Percentiles rank a stretch among this genome's conserved stretches.
Evolutionary conservation across 2,797 vertebrate genomes (phyloP).

Genomic region (Sebastes glaucus): DNA sequence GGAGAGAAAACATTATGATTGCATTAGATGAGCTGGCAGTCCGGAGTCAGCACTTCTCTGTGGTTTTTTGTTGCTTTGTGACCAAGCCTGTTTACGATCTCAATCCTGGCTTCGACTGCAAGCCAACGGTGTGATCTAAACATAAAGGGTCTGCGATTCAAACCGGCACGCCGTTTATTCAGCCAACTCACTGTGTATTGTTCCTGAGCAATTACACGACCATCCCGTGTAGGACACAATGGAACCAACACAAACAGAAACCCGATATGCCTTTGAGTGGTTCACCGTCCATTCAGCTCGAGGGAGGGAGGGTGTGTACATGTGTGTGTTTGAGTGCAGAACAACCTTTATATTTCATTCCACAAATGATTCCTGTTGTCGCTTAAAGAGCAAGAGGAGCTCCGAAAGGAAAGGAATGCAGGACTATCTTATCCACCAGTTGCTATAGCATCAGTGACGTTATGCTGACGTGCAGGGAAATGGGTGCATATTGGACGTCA

Average conservation of each 20-base stretch:
- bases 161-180: slow-evolving; percentile 21
- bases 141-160: slow-evolving; percentile 19
- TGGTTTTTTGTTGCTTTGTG: slow-evolving; percentile 21
- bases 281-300: slow-evolving; percentile 42
- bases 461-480: slow-evolving; percentile 53
- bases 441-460: slow-evolving; percentile 44
- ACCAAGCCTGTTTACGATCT: slow-evolving; percentile 19
- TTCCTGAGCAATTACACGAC: slow-evolving; percentile 52
- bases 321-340: background rate
- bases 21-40: slow-evolving; percentile 48
- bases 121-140: slow-evolving; percentile 22
- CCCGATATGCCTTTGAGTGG: slow-evolving; percentile 40
- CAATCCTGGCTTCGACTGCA: background rate
- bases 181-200: slow-evolving; percentile 49
- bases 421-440: slow-evolving; percentile 59
- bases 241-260: slow-evolving; percentile 67
- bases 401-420: slow-evolving; percentile 57
- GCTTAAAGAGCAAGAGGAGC: background rate
- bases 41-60: slow-evolving; percentile 37
- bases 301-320: background rate
- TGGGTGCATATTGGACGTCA: slow-evolving; percentile 38
- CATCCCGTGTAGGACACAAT: slow-evolving; percentile 50
- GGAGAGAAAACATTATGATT: slow-evolving; percentile 47
- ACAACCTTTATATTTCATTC: slow-evolving; percentile 21
- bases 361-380: slow-evolving; percentile 6